phyloP scores from a whole-genome alignment of 2,797 vertebrate genomes.

The Danionella dracula region DNA sequence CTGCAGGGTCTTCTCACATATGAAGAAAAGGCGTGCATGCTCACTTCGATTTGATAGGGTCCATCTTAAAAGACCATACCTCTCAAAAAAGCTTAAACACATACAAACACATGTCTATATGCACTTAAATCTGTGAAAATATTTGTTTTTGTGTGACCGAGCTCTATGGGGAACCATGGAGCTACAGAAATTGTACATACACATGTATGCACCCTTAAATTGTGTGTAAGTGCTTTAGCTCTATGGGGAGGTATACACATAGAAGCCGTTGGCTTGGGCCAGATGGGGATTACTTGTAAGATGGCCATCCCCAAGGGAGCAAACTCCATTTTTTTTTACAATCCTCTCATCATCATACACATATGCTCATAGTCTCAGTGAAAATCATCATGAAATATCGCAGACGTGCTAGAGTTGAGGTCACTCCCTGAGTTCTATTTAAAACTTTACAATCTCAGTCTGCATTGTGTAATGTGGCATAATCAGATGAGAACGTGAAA shows the following conservation, averaged over 20 bases:
- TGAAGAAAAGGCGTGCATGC: too few species aligned
- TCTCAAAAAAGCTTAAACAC: not conserved
- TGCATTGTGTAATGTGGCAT: slow-evolving; percentile 8
- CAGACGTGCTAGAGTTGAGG: too few species aligned
- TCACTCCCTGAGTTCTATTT: too few species aligned
- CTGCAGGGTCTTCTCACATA: too few species aligned
- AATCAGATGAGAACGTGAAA: not conserved
- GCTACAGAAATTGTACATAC: slow-evolving; percentile 7
- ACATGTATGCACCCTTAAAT: too few species aligned
- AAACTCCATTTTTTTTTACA: slow-evolving; percentile 40
- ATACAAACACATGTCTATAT: too few species aligned
- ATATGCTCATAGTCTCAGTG: slow-evolving; percentile 14
- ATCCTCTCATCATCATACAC: slow-evolving; percentile 13
- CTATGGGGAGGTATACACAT: not conserved
- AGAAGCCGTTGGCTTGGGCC: slow-evolving; percentile 50
- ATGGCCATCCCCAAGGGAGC: slow-evolving; percentile 46
- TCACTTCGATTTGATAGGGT: not conserved
- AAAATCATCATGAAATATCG: slow-evolving; percentile 12
- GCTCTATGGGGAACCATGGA: slow-evolving; percentile 33
- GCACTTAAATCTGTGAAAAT: not conserved
- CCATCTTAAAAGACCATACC: not conserved
- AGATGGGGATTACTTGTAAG: slow-evolving; percentile 50
- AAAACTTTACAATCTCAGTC: too few species aligned
- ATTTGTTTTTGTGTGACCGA: slow-evolving; percentile 28
- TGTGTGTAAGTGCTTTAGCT: too few species aligned